Percentiles rank a stretch among this genome's conserved stretches.
phyloP scores from a whole-genome alignment of 2,113 vertebrate species.

The Dipodomys stephensi region DNA sequence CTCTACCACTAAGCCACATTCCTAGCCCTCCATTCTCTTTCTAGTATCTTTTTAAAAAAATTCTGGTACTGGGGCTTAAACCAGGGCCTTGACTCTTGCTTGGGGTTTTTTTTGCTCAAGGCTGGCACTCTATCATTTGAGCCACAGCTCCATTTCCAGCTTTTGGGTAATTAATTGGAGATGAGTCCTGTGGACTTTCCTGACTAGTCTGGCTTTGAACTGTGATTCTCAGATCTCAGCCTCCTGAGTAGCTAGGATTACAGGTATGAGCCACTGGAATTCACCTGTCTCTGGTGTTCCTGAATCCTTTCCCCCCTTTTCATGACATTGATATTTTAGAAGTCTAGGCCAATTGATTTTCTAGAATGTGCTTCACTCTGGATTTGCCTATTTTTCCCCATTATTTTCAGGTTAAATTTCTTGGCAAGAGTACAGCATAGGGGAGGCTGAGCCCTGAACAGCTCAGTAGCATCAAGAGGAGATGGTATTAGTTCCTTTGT shows the following conservation, averaged over 20 bases:
- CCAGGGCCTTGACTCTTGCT: too few species aligned
- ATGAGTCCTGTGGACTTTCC: too few species aligned
- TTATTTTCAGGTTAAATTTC: neutral
- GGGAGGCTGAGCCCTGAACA: neutral
- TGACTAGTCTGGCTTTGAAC: too few species aligned
- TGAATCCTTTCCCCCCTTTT: neutral
- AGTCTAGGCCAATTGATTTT: neutral
- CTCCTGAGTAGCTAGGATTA: too few species aligned
- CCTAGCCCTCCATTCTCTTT: neutral
- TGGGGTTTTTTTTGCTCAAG: too few species aligned
- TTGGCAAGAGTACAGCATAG: neutral
- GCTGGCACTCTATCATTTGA: too few species aligned
- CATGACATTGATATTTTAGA: slow-evolving; percentile 6
- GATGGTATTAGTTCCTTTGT: neutral
- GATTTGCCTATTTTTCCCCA: neutral
- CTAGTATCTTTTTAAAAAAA: neutral
- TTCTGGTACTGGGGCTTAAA: too few species aligned
- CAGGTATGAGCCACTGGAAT: too few species aligned
- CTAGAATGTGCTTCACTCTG: slow-evolving; percentile 6
- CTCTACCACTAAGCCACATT: too few species aligned
- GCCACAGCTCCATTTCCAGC: too few species aligned
- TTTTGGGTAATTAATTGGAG: too few species aligned
- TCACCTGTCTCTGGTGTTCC: neutral
- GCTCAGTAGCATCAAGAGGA: neutral
- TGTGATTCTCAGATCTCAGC: too few species aligned